Conservation (phyloP, 2,888 invertebrate genomes). For the Euplexia lucipara region DNA sequence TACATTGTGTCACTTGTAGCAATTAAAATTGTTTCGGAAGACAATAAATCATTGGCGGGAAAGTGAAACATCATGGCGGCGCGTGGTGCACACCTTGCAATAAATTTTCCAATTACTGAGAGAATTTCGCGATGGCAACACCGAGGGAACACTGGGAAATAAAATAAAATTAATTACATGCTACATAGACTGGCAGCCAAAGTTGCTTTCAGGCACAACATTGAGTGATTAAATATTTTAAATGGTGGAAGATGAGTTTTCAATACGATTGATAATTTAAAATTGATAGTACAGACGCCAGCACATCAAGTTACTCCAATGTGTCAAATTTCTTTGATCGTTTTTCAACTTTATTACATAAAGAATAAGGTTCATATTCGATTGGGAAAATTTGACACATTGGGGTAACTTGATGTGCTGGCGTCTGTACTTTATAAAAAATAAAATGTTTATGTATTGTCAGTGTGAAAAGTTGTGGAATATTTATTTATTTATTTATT, state of each 20-base stretch:
- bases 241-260: background rate
- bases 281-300: no score
- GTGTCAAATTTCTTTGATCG: no score
- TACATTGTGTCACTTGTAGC: slow-evolving; percentile 89
- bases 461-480: no score
- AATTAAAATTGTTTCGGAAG: slow-evolving; percentile 90
- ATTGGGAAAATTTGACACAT: no score
- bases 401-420: no score
- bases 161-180: slow-evolving; percentile 86
- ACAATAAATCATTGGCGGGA: slow-evolving; percentile 89
- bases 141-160: slow-evolving; percentile 75
- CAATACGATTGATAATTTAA: background rate
- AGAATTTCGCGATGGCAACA: slow-evolving; percentile 84
- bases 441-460: no score
- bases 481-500: no score
- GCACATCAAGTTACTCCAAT: no score
- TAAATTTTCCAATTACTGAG: slow-evolving; percentile 90
- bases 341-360: no score
- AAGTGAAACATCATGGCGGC: slow-evolving; percentile 89
- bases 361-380: no score
- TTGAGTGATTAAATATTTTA: slow-evolving; percentile 16
- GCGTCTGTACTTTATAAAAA: no score
- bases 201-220: slow-evolving; percentile 27
- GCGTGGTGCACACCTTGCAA: slow-evolving; percentile 88
- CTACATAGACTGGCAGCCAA: slow-evolving; percentile 50